Evolutionary conservation across 2,888 invertebrate species (phyloP), one percentile per base, ranked within the genome.

Genomic region (Pyrrhosoma nymphula): DNA sequence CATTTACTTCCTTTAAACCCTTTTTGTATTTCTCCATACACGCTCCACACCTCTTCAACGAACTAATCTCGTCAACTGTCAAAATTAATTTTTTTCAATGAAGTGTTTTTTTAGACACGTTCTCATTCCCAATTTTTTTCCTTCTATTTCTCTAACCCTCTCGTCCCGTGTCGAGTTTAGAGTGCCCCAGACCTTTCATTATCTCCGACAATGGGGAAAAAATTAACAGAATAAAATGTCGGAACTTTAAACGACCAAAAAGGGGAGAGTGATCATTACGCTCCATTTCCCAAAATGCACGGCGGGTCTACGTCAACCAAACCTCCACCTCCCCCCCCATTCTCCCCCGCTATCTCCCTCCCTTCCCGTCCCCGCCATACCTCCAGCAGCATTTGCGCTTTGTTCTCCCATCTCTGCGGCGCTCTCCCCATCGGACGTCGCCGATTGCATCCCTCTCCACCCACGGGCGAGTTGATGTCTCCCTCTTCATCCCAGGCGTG

Each of bases 211-310:
- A 82, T 35, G 30, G 18, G 30, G 35, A 82, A 82, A 35, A 35
- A 30, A 82, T 4, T 35, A 82, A 18, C 35, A 16, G 35, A 82
- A n/a, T n/a, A n/a, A 69, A 69, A 4, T 26, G n/a, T n/a, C n/a
- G n/a, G 12, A 69, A 69, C 69, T 23, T 69, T 4, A 82, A 82
- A 82, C 35, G 82, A 35, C 35, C 35, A 82, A 82, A 82, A 35
- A 82, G 82, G 16, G 35, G 18, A 35, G 82, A 35, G 82, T n/a
- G n/a, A 69, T 69, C n/a, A 69, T 26, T n/a, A 69, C n/a, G 26
- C 69, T 18, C 82, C 82, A 82, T 82, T 82, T 82, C 82, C 82
- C 82, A 23, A 82, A 82, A 82, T 82, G 35, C 82, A 35, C 82
- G 3, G 26, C 14, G 16, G 82, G 82, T 16, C 35, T 30, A 23